Evolutionary conservation across 1,140 invertebrate species (phyloP), one percentile per base, ranked within the genome.

Genomic region (Vanessa atalanta): DNA sequence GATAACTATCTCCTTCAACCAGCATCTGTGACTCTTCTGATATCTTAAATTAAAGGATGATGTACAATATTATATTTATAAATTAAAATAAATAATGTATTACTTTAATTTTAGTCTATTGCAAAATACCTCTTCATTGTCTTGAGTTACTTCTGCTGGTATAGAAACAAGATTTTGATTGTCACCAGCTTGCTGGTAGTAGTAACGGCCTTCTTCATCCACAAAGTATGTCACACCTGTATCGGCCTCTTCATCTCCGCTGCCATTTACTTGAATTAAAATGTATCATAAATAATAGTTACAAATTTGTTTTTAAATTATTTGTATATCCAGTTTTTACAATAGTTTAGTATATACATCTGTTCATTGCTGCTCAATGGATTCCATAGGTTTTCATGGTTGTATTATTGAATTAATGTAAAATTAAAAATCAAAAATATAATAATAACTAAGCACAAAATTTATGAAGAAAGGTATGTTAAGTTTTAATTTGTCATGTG

Each of bases 131-230:
- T 65, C 93, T 80, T 94, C 93, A 77, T 70, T 85, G 61, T 88
- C 81, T 23, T 90, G 86, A 23, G 88, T 83, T 67, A 92, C 88
- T 23, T 89, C 88, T 37, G 79, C 78, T 0, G 80, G 79, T 87
- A 94, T 74, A 14, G 95, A 95, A 90, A 96, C 95, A 69, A 96
- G 94, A 79, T 94, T 95, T 69, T 95, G 94, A 47, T 94, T 79
- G 3, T 87, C 84, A 3, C 79, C 86, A 15, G 84, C 72, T 3
- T 95, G 94, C 85, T 96, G 95, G 82, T 96, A 97, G 79, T 96
- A 97, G 88, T 96, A 97, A 70, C 95, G 95, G 0, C 96, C 96
- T 65, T 95, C 94, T 84, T 96, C 95, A 87, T 97, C 96, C 11
- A 97, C 95, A 87, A 96, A 97, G 79, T 96, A 96, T 51, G 96